Evolutionary conservation across 2,888 invertebrate genomes (phyloP), one percentile per base, ranked within the genome.

Genomic region (Trachelus stipa): DNA sequence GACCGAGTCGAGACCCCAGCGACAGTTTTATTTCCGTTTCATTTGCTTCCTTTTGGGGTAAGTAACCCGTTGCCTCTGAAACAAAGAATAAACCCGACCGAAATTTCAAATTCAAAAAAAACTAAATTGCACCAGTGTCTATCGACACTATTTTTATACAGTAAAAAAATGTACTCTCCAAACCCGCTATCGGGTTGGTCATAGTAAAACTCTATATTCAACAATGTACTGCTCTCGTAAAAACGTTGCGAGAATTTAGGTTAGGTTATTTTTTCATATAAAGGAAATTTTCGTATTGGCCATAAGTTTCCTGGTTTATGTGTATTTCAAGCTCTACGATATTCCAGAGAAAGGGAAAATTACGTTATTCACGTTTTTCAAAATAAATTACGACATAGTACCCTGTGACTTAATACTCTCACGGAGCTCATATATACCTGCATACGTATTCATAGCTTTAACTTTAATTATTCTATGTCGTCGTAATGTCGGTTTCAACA

Each of bases 11-110:
- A 56, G 56, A 56, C 23, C 56, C 80, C 76, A 74, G 77, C 79
- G 76, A 74, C 76, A 30, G 23, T 76, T 77, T 80, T 74, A 34
- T 73, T 68, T 69, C 40, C 40, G 12, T 40, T 33, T 40, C 74
- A 56, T n/a, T 34, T 37, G n/a, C 40, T 73, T 34, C 35, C 34
- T 78, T 77, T 77, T 74, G n/a, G 73, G 73, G 34, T 68, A 68
- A 35, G 73, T 34, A 56, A 56, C 56, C 56, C 56, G 56, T 56
- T 9, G 56, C 56, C 56, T 23, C 56, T 56, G 56, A 23, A 56
- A 56, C 56, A 56, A 56, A 56, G 56, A 23, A 23, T 23, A 56
- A 56, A 56, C 23, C 6, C 56, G 23, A 56, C 9, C 56, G 56
- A 56, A 56, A 56, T 56, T 56, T 56, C 2, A 56, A 56, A 56